These are phyloP conservation scores for Cantharis lateralis DNA, from an alignment of 2,888 invertebrate species.

Conservation along the genomic window DNA sequence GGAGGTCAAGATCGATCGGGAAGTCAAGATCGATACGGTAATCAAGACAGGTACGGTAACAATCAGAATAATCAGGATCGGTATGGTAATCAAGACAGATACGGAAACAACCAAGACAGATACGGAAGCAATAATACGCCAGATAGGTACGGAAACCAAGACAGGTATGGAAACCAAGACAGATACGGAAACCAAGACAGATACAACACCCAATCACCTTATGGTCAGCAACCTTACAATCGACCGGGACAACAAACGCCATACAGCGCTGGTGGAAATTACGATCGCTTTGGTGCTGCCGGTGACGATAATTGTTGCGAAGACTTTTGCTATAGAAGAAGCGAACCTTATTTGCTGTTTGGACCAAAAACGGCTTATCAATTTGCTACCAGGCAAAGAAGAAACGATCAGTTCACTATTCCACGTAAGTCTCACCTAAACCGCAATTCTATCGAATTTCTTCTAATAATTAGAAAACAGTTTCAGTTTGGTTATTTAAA, in stretches of 20 bases:
- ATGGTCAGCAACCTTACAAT: conserved; percentile 29
- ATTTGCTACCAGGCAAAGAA: conserved; percentile 64
- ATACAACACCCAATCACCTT: conserved; percentile 8
- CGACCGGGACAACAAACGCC: background rate
- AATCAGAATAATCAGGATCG: conserved; percentile 24
- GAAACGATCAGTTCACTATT: conserved; percentile 62
- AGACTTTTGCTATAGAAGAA: conserved; percentile 64
- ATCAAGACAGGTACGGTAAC: conserved; percentile 21
- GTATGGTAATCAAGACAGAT: conserved; percentile 19
- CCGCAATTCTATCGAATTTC: background rate
- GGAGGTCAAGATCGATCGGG: conserved; percentile 12
- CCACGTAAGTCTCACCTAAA: conserved; percentile 63
- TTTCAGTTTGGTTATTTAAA: background rate
- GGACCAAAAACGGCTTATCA: conserved; percentile 79
- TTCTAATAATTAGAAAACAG: background rate
- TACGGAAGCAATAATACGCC: conserved; percentile 2
- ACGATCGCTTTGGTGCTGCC: conserved; percentile 25
- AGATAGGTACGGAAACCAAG: conserved; percentile 10
- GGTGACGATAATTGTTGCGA: conserved; percentile 54
- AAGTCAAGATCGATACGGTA: conserved; percentile 13
- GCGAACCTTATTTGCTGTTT: conserved; percentile 68
- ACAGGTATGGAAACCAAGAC: conserved; percentile 7
- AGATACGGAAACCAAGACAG: conserved; percentile 9
- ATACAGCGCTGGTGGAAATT: conserved; percentile 23
- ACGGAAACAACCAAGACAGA: conserved; percentile 2